A percentile compares a stretch with the other conserved stretches of the same genome.
These are phyloP conservation scores for Zaprionus africanus DNA, from an alignment of 1,140 invertebrate genomes.

Conservation along the genomic window DNA sequence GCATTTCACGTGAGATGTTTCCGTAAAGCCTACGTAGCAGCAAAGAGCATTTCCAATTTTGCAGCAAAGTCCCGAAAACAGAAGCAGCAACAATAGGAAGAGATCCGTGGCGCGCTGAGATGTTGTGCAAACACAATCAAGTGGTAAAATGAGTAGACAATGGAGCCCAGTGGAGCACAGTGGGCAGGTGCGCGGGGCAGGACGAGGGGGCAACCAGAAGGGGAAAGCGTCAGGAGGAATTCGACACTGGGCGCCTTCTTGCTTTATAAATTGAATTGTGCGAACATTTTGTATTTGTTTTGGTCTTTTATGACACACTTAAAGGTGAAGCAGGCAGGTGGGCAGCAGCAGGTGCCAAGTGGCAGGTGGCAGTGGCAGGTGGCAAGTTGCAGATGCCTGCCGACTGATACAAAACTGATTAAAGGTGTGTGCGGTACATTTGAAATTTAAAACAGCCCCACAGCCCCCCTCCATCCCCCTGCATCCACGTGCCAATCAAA, in stretches of 20 bases:
- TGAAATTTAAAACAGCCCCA: slow-evolving; percentile 68
- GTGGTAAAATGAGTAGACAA: slow-evolving; percentile 77
- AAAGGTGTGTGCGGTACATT: slow-evolving; percentile 60
- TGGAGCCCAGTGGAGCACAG: slow-evolving; percentile 30
- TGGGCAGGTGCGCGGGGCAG: not conserved
- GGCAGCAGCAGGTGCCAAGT: not conserved
- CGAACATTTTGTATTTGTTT: slow-evolving; percentile 73
- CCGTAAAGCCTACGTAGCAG: slow-evolving; percentile 28
- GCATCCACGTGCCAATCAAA: slow-evolving; percentile 55
- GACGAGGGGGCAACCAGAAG: not conserved
- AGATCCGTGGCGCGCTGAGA: slow-evolving; percentile 29
- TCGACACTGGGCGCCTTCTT: slow-evolving; percentile 7
- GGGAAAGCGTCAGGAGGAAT: slow-evolving; percentile 4
- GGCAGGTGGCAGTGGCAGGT: not conserved
- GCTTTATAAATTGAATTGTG: slow-evolving; percentile 70
- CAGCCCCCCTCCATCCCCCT: not conserved
- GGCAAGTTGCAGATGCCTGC: slow-evolving; percentile 38
- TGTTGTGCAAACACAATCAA: slow-evolving; percentile 72
- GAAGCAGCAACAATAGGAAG: not conserved
- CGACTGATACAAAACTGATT: slow-evolving; percentile 58
- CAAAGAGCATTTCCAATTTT: slow-evolving; percentile 65
- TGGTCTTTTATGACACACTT: slow-evolving; percentile 73
- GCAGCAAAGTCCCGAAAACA: slow-evolving; percentile 9
- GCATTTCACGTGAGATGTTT: slow-evolving; percentile 37
- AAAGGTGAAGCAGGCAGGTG: not conserved